Evolutionary conservation across 2,113 vertebrate genomes (phyloP), one percentile per base, ranked within the genome.

Genomic region (Corynorhinus townsendii): DNA sequence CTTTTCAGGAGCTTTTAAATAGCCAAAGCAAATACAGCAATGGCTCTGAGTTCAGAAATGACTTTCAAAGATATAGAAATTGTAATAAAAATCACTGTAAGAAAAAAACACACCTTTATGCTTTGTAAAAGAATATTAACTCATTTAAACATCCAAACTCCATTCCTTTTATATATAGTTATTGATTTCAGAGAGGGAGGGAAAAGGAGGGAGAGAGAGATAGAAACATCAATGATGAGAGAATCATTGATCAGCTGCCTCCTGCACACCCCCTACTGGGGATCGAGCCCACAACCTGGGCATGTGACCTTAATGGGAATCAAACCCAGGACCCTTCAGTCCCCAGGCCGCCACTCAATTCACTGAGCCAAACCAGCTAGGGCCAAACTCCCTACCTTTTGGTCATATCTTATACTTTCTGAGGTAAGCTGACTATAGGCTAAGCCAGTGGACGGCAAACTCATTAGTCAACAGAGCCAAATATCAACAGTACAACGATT

Each of bases 1-100:
- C 33, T 89, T 94, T 92, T 71, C 56, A 90, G 15, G 35, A 97
- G 80, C 26, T 95, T 59, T 62, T 66, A 96, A 85, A 26, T 72
- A 95, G 64, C 33, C 90, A 76, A 94, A 94, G 59, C 59, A 96
- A 96, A 26, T 28, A 33, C 0, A 64, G 62, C 10, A 76, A 26
- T 72, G 68, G 35, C 89, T 94, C 54, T 69, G 86, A 90, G 54
- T 90, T 52, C 38, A 92, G 0, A 11, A 89, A 59, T 82, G 64
- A 75, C 56, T 94, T 97, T 76, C 52, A 87, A 59, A 43, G 20
- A 95, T 73, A 71, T 8, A 94, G 47, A 96, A 20, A 30, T 73
- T 68, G 0, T 30, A 86, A 66, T 69, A 91, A 9, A 76, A 96
- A 87, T 52, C 15, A 95, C 35, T 33, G 52, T 73, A 66, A 85